Percentiles rank a stretch among this genome's conserved stretches.
Evolutionary conservation across 1,140 invertebrate genomes (phyloP).

Genomic region (Thaumatotibia leucotreta): DNA sequence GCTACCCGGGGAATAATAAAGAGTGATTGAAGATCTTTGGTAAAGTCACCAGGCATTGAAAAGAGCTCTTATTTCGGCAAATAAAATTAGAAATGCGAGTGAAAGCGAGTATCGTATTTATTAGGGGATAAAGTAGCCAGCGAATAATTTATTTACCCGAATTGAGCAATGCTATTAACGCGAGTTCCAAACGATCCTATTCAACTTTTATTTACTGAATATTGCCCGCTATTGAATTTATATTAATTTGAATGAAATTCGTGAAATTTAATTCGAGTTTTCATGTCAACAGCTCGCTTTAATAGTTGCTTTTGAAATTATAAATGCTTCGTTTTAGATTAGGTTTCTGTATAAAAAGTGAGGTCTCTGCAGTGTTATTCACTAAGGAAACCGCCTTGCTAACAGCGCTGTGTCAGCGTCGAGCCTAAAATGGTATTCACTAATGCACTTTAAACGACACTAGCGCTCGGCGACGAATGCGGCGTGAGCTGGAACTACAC

Average conservation of each 20-base stretch:
- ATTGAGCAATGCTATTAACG: not conserved
- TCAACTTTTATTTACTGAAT: not conserved
- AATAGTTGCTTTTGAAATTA: not conserved
- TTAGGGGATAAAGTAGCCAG: not conserved
- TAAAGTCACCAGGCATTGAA: not conserved
- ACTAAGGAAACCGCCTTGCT: no score
- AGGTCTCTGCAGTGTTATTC: no score
- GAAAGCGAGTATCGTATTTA: not conserved
- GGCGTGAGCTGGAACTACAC: no score
- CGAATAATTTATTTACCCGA: not conserved
- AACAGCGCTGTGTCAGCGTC: no score
- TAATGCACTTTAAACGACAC: no score
- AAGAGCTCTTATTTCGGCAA: not conserved
- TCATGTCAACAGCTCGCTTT: not conserved
- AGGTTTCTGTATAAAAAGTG: no score
- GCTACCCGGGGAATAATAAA: no score
- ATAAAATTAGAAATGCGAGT: not conserved
- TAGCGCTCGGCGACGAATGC: no score
- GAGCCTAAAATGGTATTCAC: no score
- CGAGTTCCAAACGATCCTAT: not conserved
- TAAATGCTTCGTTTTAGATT: no score
- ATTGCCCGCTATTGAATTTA: not conserved
- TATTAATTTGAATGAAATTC: no score
- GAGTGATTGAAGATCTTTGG: no score
- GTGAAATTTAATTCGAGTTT: not conserved